Percentiles rank a stretch among this genome's conserved stretches.
phyloP scores from a whole-genome alignment of 2,888 invertebrate genomes.

The Dione juno region DNA sequence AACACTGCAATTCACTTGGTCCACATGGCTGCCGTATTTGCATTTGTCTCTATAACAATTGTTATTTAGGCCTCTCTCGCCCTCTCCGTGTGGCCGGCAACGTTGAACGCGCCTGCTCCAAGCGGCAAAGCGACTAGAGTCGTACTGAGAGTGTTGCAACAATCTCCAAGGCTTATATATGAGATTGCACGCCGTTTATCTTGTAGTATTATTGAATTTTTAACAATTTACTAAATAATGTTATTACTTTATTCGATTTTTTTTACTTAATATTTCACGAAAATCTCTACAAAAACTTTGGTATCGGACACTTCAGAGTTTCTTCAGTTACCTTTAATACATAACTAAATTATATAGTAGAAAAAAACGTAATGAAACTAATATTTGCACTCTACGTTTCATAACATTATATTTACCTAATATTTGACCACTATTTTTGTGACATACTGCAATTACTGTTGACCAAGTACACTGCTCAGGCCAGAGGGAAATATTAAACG shows the following conservation, averaged over 20 bases:
- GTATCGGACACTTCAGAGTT: neutral
- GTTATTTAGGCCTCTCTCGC: conserved; percentile 76
- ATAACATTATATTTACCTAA: conserved; percentile 39
- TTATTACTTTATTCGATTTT: neutral
- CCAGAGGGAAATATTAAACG: conserved; percentile 60
- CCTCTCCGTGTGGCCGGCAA: conserved; percentile 82
- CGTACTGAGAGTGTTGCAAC: conserved; percentile 83
- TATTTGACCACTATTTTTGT: conserved; percentile 36
- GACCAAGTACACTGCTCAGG: conserved; percentile 33
- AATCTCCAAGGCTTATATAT: conserved; percentile 80
- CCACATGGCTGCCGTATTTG: conserved; percentile 72
- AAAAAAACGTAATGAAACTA: conserved; percentile 12
- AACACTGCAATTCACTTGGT: conserved; percentile 80
- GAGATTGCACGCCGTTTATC: conserved; percentile 60
- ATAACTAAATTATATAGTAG: conserved; percentile 8
- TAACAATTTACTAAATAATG: conserved; percentile 5
- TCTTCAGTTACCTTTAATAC: conserved; percentile 3
- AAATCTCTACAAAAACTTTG: neutral
- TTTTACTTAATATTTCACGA: neutral
- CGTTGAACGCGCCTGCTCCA: conserved; percentile 76
- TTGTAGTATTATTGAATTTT: conserved; percentile 16
- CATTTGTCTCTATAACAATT: conserved; percentile 56
- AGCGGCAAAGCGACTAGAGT: conserved; percentile 85
- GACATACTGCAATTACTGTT: conserved; percentile 25
- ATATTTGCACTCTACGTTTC: conserved; percentile 30